Conservation (phyloP, 2,113 vertebrate genomes). For the Nothoprocta perdicaria region DNA sequence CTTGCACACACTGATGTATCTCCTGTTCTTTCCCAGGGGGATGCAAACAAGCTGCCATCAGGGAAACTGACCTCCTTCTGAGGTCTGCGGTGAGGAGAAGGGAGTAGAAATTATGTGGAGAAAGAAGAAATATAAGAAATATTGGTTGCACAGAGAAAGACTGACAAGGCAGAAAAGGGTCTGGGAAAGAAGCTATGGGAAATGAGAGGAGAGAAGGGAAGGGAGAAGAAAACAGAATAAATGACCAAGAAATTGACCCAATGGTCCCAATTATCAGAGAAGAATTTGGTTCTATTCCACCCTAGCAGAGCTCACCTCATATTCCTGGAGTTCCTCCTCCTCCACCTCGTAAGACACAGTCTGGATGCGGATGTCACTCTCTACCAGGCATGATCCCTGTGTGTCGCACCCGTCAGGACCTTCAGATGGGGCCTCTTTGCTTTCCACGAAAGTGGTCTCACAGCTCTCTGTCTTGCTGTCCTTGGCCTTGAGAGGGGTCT, state of each 20-base stretch:
- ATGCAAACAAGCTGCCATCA: not conserved
- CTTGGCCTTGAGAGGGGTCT: slow-evolving; percentile 84
- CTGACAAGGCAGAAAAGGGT: not conserved
- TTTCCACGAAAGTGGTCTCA: slow-evolving; percentile 94
- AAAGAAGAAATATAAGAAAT: slow-evolving; percentile 10
- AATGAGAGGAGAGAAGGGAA: not conserved
- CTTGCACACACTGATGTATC: not conserved
- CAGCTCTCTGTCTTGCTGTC: slow-evolving; percentile 91
- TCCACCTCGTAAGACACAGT: slow-evolving; percentile 95
- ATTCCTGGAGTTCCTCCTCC: slow-evolving; percentile 92
- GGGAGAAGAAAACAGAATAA: not conserved
- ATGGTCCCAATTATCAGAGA: not conserved
- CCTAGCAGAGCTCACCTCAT: slow-evolving; percentile 80
- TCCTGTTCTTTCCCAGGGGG: not conserved
- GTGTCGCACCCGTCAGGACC: slow-evolving; percentile 71
- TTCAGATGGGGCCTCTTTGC: slow-evolving; percentile 79
- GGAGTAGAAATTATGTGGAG: not conserved
- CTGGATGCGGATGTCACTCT: slow-evolving; percentile 89
- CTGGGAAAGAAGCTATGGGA: not conserved
- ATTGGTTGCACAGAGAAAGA: not conserved
- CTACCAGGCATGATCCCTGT: slow-evolving; percentile 74
- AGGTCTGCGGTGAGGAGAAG: not conserved
- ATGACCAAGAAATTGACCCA: not conserved
- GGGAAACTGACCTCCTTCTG: not conserved
- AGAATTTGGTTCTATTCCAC: not conserved